Evolutionary conservation across 1,140 invertebrate species (phyloP), one percentile per base, ranked within the genome.

Genomic region (Brachionus manjavacas): DNA sequence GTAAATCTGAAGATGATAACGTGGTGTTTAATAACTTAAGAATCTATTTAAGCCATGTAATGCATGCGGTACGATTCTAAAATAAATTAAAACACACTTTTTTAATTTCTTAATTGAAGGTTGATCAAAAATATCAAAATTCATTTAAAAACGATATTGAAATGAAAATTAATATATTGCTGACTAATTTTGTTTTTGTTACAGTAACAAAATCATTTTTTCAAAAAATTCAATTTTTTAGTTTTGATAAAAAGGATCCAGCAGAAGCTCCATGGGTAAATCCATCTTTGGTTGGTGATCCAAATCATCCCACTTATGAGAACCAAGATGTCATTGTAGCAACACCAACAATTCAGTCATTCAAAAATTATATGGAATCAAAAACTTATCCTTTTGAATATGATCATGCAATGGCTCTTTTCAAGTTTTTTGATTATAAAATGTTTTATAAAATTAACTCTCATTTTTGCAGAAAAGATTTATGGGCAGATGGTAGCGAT

Each of bases 61-160:
- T 81, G 31, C 31, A 81, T 28, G 49, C 35, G n/a, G 79, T 81
- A 81, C 55, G 14, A 8, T 41, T 14, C 3, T 14, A 1, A 39
- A 9, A 41, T n/a, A 25, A 74, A 11, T 74, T 7, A 74, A 8
- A 41, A n/a, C 31, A 35, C 7, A 39, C 8, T 16, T 43, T 39
- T 74, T 49, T 31, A 49, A 46, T 9, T 49, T 14, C 6, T 41
- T 43, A 9, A n/a, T 8, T 11, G 6, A 81, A 81, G 79, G 52
- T 81, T n/a, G 60, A 81, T 46, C 52, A 60, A 39, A 60, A 68
- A 39, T 81, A 64, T 14, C 52, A 81, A 46, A 81, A 81, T 68
- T 81, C 79, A 12, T 43, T 81, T 23, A 20, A 9, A 39, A 64
- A 60, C 11, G 79, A 81, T 64, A 11, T 3, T 46, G 79, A 81